Percentiles rank a stretch among this genome's conserved stretches.
phyloP scores from a whole-genome alignment of 2,113 vertebrate genomes.

The Aphyosemion australe region DNA sequence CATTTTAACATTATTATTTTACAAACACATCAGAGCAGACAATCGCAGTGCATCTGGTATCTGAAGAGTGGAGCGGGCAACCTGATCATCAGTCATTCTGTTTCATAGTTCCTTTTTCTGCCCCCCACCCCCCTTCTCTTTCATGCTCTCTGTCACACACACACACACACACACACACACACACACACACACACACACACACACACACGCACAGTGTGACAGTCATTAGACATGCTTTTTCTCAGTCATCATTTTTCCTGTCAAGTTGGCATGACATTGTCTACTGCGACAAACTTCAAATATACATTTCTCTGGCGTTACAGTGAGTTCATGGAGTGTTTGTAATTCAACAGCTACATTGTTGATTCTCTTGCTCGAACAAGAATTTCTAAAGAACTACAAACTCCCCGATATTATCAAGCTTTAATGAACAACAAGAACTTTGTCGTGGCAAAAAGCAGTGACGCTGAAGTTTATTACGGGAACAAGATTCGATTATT shows the following conservation, averaged over 20 bases:
- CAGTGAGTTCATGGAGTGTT: constrained; percentile 39
- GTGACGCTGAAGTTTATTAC: not conserved
- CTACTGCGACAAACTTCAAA: constrained; percentile 43
- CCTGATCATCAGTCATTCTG: constrained; percentile 54
- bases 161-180: constrained; percentile 5
- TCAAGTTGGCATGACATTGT: constrained; percentile 48
- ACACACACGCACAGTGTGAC: constrained; percentile 7
- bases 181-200: not conserved
- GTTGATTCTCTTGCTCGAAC: not conserved
- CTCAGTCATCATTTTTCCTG: constrained; percentile 42
- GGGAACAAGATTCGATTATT: constrained; percentile 12
- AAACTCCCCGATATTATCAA: constrained; percentile 30
- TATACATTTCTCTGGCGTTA: constrained; percentile 43
- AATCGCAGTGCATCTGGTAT: constrained; percentile 30
- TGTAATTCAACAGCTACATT: constrained; percentile 23
- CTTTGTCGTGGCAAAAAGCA: constrained; percentile 11
- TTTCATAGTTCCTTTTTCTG: constrained; percentile 34
- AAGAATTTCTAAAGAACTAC: not conserved
- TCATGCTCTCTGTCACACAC: constrained; percentile 1
- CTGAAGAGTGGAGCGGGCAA: constrained; percentile 21
- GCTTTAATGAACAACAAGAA: constrained; percentile 22
- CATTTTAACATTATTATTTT: constrained; percentile 25
- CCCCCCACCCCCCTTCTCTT: not conserved
- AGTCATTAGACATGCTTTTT: constrained; percentile 63
- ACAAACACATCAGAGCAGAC: constrained; percentile 14